Conservation (phyloP, 2,888 invertebrate genomes). For the Heliothis peltigera region DNA sequence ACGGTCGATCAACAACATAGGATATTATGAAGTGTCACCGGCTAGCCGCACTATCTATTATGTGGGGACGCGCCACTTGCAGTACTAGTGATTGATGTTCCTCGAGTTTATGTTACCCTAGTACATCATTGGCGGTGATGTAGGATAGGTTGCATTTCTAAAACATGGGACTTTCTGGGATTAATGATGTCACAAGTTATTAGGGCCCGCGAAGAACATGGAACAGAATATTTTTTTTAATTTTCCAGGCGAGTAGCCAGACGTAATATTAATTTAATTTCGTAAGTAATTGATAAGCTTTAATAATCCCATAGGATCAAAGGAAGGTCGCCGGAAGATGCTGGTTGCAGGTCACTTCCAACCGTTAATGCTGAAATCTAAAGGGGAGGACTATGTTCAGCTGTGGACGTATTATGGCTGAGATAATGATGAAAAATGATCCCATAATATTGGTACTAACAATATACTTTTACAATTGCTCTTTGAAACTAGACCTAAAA, state of each 20-base stretch:
- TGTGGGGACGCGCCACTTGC: slow-evolving; percentile 45
- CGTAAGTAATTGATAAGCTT: background rate
- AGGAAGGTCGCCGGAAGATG: too few relatives aligned
- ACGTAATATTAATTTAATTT: too few relatives aligned
- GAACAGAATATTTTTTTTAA: too few relatives aligned
- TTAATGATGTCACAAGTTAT: slow-evolving; percentile 5
- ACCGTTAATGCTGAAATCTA: too few relatives aligned
- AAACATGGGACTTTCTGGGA: slow-evolving; percentile 2
- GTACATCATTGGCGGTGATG: slow-evolving; percentile 37
- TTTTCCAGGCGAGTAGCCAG: too few relatives aligned
- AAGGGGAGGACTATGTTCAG: too few relatives aligned
- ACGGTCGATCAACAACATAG: slow-evolving; percentile 39
- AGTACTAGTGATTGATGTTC: slow-evolving; percentile 44
- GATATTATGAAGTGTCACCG: slow-evolving; percentile 50
- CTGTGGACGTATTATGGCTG: too few relatives aligned
- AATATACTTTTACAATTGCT: background rate
- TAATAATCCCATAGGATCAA: too few relatives aligned
- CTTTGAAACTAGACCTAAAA: slow-evolving; percentile 16
- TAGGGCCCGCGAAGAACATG: background rate
- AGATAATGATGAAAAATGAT: too few relatives aligned
- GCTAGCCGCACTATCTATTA: slow-evolving; percentile 55
- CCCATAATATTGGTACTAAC: too few relatives aligned
- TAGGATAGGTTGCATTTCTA: slow-evolving; percentile 15
- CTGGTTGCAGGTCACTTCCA: too few relatives aligned
- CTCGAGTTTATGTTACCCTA: slow-evolving; percentile 37